Evolutionary conservation across 2,888 invertebrate species (phyloP).

Genomic region (Steinernema carpocapsae): DNA sequence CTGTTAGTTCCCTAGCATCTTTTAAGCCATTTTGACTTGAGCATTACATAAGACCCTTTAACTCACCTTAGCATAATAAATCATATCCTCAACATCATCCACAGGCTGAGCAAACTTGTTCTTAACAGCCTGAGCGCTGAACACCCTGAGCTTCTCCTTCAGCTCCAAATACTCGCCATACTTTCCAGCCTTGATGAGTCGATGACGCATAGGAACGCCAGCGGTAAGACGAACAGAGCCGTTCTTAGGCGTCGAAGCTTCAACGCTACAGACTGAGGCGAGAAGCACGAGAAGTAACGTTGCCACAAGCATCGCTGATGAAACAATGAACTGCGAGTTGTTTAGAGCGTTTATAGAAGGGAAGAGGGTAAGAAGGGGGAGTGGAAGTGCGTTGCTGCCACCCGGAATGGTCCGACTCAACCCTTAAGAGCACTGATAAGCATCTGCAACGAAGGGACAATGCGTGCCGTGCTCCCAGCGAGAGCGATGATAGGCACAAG

Average conservation of each 20-base stretch:
- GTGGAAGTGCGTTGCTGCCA: neutral
- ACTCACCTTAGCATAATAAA: slow-evolving; percentile 14
- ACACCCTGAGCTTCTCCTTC: slow-evolving; percentile 6
- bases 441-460: neutral
- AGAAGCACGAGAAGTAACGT: slow-evolving; percentile 1
- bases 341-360: slow-evolving; percentile 25
- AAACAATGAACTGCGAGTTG: slow-evolving; percentile 18
- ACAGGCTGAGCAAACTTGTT: slow-evolving; percentile 12
- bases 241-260: neutral
- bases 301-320: neutral
- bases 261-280: neutral
- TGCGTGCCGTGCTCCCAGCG: slow-evolving; percentile 27
- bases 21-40: no score
- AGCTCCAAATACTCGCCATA: neutral
- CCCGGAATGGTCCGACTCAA: slow-evolving; percentile 14
- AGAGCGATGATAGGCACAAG: no score
- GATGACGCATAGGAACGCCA: slow-evolving; percentile 6
- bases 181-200: neutral
- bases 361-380: neutral
- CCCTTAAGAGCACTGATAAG: neutral
- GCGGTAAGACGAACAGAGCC: slow-evolving; percentile 14
- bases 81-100: slow-evolving; percentile 14
- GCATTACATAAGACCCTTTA: no score
- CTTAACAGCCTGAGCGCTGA: slow-evolving; percentile 1
- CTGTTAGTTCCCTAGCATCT: no score